A percentile compares a stretch with the other conserved stretches of the same genome.
These are phyloP conservation scores for Anguilla anguilla DNA, from an alignment of 2,797 vertebrate genomes.

Conservation along the genomic window DNA sequence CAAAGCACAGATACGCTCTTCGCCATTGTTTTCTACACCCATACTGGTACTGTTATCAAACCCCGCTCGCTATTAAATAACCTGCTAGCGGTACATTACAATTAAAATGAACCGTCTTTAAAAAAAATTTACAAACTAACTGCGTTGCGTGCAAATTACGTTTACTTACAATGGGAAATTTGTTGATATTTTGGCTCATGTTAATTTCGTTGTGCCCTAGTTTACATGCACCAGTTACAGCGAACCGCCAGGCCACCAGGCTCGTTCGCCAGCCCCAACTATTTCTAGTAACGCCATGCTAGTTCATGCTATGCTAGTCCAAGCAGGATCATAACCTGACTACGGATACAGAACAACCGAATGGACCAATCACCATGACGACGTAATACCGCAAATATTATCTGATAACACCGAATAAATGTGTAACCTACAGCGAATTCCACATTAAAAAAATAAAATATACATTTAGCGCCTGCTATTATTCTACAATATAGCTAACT, in stretches of 20 bases:
- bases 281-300: neutral
- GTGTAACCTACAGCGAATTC: neutral
- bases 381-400: neutral
- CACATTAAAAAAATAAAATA: neutral
- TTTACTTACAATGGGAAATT: neutral
- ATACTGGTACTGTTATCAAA: neutral
- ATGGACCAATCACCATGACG: neutral
- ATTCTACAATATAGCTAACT: neutral
- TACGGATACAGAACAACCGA: neutral
- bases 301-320: neutral
- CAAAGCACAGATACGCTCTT: neutral
- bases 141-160: neutral
- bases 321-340: neutral
- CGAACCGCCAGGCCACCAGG: neutral
- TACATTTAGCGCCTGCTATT: neutral
- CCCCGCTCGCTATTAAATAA: neutral
- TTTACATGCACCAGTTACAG: neutral
- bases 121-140: too few species aligned
- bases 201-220: neutral
- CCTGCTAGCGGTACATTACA: too few species aligned
- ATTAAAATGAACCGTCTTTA: too few species aligned
- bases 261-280: neutral
- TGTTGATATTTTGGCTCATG: neutral
- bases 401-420: neutral
- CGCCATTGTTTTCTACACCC: neutral